Evolutionary conservation across 2,888 invertebrate species (phyloP), one percentile per base, ranked within the genome.

Genomic region (Trichogramma evanescens): DNA sequence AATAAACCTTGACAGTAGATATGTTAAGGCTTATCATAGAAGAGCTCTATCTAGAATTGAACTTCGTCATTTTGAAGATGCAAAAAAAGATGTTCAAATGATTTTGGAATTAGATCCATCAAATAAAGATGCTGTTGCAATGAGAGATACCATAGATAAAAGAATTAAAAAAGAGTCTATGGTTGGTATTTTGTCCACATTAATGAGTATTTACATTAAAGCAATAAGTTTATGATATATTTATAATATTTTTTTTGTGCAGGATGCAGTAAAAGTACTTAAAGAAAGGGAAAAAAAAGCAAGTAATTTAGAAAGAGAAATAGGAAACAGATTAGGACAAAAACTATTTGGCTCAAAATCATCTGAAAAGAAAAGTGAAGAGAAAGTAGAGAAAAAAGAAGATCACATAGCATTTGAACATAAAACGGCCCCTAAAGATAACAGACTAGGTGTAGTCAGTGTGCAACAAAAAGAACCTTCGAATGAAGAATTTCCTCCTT

Each of bases 21-120:
- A 93, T 68, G 86, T 89, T 0, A 96, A 96, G 79, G 94, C 95
- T 0, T 84, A 89, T 64, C 88, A 89, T 67, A 83, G 95, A 1
- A 82, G 95, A 67, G 91, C 91, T 67, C 84, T 85, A 61, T 92
- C 88, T 0, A 83, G 91, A 61, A 86, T 88, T 70, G 83, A 82
- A 5, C 80, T 93, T 0, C 86, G 88, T 41, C 88, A 89, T 50
- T 82, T 87, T 13, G 79, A 85, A 13, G 83, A 87, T 49, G 94
- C 95, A 0, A 82, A 86, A 46, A 78, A 79, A 42, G 94, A 95
- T 77, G 83, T 91, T 62, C 78, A 80, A 43, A 83, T 83, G 67
- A 86, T 91, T 0, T 75, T 94, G 45, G 80, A 82, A 68, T 75
- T 92, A n/a, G 93, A 95, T 69, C 91, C 94, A 0, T 83, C 86